Base-by-base conservation (phyloP, 2,113 vertebrate species). In the Channa maculata region DNA sequence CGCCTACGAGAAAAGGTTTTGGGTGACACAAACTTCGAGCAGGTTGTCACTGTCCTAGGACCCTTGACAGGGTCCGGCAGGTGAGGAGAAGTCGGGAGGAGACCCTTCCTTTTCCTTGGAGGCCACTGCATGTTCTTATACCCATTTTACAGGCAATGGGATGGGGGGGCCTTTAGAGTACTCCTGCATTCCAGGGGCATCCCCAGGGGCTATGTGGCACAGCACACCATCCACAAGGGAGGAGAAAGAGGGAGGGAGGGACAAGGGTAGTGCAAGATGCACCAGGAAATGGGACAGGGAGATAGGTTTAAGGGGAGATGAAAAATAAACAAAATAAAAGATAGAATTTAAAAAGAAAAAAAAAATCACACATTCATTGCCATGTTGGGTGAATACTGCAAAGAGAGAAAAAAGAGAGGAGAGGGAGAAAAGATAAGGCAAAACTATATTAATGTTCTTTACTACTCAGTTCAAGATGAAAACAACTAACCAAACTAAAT, bases 371-470 rank as follows among this genome's bases (percentile, higher is more conserved):
- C 96, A 86, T 96, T 97, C 96, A 96, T 95, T 71, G 96, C 95
- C 96, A 96, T 95, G 91, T 96, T 96, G 69, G 96, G 96, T 81
- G 96, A 97, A 93, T 96, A 96, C 96, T 97, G 92, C 70, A 88
- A 86, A 87, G 81, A 94, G 84, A 94, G 77, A 92, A 82, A 86
- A 84, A 72, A 89, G 59, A 75, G 62, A 79, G 76, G 64, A 75
- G 67, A 77, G 75, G 65, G 72, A 61, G 43, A 85, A 90, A 83
- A 89, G 88, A 90, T 89, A 86, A 88, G 89, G 80, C 81, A 86
- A 84, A 80, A 78, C 71, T 84, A 84, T 75, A 90, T 85, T 77
- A 82, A 79, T 43, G 48, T 69, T 36, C 65, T 65, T 43, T 44
- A 24, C 77, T 82, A 86, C 77, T 63, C 65, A 86, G 57, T 83